phyloP scores from a whole-genome alignment of 1,140 invertebrate species.

The Littorina saxatilis region DNA sequence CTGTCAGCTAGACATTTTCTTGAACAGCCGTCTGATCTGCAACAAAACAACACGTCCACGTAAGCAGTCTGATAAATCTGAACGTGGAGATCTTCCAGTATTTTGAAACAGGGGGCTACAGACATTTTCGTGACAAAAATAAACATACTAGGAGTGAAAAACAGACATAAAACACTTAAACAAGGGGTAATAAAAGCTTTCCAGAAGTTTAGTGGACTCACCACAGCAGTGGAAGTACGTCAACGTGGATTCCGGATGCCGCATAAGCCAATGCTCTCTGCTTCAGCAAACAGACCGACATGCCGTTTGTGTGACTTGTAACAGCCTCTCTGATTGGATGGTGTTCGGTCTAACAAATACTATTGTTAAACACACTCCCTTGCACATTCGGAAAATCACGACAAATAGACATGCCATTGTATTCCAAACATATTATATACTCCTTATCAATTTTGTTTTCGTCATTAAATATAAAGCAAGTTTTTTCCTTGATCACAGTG shows the following conservation, averaged over 20 bases:
- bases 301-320: slow-evolving; percentile 43
- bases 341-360: slow-evolving; percentile 20
- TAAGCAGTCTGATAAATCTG: slow-evolving; percentile 37
- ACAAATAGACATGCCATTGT: background rate
- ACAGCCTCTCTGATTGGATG: slow-evolving; percentile 56
- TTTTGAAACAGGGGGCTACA: background rate
- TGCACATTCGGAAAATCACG: slow-evolving; percentile 33
- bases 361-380: slow-evolving; percentile 42
- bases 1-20: slow-evolving; percentile 26
- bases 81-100: background rate
- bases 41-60: slow-evolving; percentile 33
- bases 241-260: slow-evolving; percentile 43
- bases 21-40: slow-evolving; percentile 24
- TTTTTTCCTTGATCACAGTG: no score
- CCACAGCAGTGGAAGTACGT: background rate
- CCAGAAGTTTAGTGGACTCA: background rate
- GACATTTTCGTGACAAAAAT: background rate
- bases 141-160: background rate
- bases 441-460: no score
- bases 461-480: no score
- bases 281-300: slow-evolving; percentile 36
- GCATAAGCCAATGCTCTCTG: slow-evolving; percentile 15
- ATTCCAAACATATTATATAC: background rate
- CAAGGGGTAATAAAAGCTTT: background rate
- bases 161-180: background rate